Conservation (phyloP, 2,888 invertebrate genomes). For the Papilio elwesi region DNA sequence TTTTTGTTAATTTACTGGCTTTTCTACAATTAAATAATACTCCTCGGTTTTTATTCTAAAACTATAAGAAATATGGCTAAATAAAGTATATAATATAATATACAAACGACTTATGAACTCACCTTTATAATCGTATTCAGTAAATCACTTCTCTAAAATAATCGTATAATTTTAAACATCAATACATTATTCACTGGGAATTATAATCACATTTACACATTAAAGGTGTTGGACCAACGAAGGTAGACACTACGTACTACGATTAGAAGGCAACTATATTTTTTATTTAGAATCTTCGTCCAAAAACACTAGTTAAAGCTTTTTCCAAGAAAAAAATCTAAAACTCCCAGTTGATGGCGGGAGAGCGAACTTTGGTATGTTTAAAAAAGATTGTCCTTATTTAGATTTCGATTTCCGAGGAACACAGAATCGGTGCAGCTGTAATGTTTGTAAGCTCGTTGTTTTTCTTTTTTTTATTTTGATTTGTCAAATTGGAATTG, state of each 20-base stretch:
- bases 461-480: constrained; percentile 61
- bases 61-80: too few relatives aligned
- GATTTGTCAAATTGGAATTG: constrained; percentile 34
- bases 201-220: constrained; percentile 54
- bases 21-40: too few relatives aligned
- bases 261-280: constrained; percentile 75
- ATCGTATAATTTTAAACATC: constrained; percentile 46
- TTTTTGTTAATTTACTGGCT: too few relatives aligned
- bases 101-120: constrained; percentile 45
- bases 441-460: constrained; percentile 67
- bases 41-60: too few relatives aligned
- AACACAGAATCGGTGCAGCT: constrained; percentile 61
- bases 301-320: constrained; percentile 56
- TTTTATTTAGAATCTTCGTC: constrained; percentile 56
- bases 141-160: constrained; percentile 45
- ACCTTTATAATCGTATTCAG: constrained; percentile 52
- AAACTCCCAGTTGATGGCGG: constrained; percentile 27
- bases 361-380: constrained; percentile 35
- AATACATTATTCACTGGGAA: constrained; percentile 44
- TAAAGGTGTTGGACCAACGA: constrained; percentile 73
- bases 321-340: constrained; percentile 42
- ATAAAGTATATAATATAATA: too few relatives aligned
- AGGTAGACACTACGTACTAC: constrained; percentile 61
- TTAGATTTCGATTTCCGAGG: constrained; percentile 43
- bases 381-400: constrained; percentile 43